phyloP scores from a whole-genome alignment of 2,113 vertebrate genomes.

The Sander lucioperca region DNA sequence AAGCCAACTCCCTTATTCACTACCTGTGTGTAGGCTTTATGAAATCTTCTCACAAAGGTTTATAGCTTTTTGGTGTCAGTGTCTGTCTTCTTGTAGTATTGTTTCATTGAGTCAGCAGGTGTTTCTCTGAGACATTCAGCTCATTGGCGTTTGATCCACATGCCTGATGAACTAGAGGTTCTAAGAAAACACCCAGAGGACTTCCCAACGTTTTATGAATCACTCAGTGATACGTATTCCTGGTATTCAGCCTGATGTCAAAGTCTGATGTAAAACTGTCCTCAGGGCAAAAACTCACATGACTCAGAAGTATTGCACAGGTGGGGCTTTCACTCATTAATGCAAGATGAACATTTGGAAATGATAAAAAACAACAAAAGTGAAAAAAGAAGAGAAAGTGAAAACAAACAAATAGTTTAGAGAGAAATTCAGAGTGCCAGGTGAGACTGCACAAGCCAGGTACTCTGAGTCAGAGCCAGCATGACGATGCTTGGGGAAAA shows the following conservation, averaged over 20 bases:
- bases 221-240: neutral
- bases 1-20: slow-evolving; percentile 9
- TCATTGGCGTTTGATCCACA: neutral
- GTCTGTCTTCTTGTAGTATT: neutral
- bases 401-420: neutral
- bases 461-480: slow-evolving; percentile 17
- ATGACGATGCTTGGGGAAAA: neutral
- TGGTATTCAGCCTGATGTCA: neutral
- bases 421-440: neutral
- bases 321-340: neutral
- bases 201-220: slow-evolving; percentile 14
- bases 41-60: slow-evolving; percentile 52
- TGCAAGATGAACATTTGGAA: neutral
- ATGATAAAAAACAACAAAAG: neutral
- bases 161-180: neutral
- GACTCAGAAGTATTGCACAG: slow-evolving; percentile 32
- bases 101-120: slow-evolving; percentile 32
- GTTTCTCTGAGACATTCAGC: neutral
- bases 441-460: neutral
- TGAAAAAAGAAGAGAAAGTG: slow-evolving; percentile 19
- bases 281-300: slow-evolving; percentile 5
- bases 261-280: slow-evolving; percentile 3
- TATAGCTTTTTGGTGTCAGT: slow-evolving; percentile 46
- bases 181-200: neutral
- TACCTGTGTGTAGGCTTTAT: neutral